Conservation (phyloP, 2,888 invertebrate genomes). For the Antheraea assamensis region DNA sequence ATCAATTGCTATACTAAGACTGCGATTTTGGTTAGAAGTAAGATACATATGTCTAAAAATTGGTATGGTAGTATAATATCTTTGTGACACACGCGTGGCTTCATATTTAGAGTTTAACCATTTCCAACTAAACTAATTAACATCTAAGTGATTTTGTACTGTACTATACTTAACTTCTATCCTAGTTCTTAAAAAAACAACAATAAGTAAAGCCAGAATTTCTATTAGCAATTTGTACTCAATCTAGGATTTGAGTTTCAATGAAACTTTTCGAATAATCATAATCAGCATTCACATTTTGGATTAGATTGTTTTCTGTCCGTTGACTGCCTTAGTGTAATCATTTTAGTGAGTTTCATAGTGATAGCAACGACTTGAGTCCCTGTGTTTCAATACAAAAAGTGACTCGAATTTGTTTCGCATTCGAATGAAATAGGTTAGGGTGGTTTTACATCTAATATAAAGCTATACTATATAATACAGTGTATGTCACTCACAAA, state of each 20-base stretch:
- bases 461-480: not conserved
- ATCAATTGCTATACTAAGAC: too few relatives aligned
- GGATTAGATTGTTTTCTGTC: not conserved
- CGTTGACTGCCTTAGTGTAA: not conserved
- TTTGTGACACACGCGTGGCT: too few relatives aligned
- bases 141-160: too few relatives aligned
- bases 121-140: too few relatives aligned
- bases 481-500: not conserved
- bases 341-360: slow-evolving; percentile 16
- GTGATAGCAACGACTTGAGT: slow-evolving; percentile 9
- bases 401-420: slow-evolving; percentile 25
- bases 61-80: too few relatives aligned
- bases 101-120: too few relatives aligned
- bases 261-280: not conserved
- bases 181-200: not conserved
- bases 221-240: not conserved
- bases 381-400: slow-evolving; percentile 26
- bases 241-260: not conserved
- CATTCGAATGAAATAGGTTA: slow-evolving; percentile 10
- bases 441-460: not conserved
- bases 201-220: not conserved
- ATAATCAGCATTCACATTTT: not conserved
- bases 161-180: not conserved
- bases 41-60: too few relatives aligned
- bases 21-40: too few relatives aligned